Evolutionary conservation across 2,797 vertebrate species (phyloP).

Genomic region (Oophaga sylvatica): DNA sequence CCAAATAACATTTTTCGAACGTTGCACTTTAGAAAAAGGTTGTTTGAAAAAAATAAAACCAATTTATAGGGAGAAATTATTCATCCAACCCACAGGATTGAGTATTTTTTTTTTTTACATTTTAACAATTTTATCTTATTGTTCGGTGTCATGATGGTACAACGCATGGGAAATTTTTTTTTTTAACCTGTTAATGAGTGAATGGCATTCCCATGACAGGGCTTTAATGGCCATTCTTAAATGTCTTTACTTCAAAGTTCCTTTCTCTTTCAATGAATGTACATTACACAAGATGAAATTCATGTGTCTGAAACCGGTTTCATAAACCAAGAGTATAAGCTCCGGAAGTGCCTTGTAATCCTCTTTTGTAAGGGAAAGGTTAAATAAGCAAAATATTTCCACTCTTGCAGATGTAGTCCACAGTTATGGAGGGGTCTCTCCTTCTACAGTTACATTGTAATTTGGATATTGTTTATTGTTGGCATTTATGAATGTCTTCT

Average conservation of each 20-base stretch:
- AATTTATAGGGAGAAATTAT: neutral
- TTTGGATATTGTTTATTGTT: constrained; percentile 46
- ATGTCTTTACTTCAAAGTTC: neutral
- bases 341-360: constrained; percentile 39
- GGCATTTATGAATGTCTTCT: constrained; percentile 42
- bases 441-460: constrained; percentile 25
- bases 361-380: constrained; percentile 55
- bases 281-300: constrained; percentile 7
- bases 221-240: neutral
- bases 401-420: constrained; percentile 17
- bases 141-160: neutral
- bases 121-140: neutral
- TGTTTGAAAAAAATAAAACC: neutral
- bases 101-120: neutral
- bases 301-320: constrained; percentile 36
- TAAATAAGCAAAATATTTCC: constrained; percentile 56
- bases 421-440: neutral
- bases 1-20: neutral
- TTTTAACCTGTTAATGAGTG: too few relatives aligned
- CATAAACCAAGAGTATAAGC: constrained; percentile 19
- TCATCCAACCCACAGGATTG: neutral
- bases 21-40: neutral
- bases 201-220: neutral
- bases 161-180: too few relatives aligned
- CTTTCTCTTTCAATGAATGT: constrained; percentile 4